Evolutionary conservation across 1,140 invertebrate species (phyloP).

Genomic region (Drosophila hydei): DNA sequence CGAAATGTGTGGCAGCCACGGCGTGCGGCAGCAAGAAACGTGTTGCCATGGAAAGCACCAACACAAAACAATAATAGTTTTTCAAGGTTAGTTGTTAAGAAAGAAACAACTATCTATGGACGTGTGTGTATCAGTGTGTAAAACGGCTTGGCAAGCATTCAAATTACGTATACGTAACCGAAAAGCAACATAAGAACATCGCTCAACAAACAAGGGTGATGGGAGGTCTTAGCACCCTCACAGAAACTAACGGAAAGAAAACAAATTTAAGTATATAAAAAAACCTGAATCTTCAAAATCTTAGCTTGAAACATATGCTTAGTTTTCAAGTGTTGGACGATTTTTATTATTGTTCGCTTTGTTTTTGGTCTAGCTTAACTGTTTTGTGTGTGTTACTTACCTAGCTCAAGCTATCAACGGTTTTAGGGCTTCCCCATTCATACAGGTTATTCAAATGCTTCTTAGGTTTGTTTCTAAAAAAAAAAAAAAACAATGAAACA

Average conservation of each 20-base stretch:
- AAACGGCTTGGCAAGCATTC: constrained; percentile 4
- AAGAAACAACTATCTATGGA: too few relatives aligned
- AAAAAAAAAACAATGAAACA: neutral
- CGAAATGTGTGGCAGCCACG: constrained; percentile 8
- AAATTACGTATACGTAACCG: constrained; percentile 19
- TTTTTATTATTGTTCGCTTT: too few relatives aligned
- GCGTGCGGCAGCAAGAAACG: constrained; percentile 20
- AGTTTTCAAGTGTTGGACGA: too few relatives aligned
- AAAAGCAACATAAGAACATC: neutral
- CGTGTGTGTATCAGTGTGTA: neutral
- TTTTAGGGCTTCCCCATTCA: constrained; percentile 29
- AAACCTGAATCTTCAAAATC: too few relatives aligned
- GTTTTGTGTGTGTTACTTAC: neutral
- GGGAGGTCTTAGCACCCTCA: too few relatives aligned
- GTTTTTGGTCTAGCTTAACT: neutral
- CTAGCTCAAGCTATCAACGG: constrained; percentile 5
- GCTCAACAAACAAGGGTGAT: too few relatives aligned
- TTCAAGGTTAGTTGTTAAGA: constrained; percentile 20
- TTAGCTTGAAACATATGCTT: too few relatives aligned
- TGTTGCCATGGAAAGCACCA: constrained; percentile 35
- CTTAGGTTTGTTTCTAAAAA: neutral
- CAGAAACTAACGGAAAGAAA: neutral
- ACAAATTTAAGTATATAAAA: too few relatives aligned
- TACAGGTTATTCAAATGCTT: constrained; percentile 25
- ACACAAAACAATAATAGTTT: constrained; percentile 12